Evolutionary conservation across 2,888 invertebrate species (phyloP).

Genomic region (Tetragnatha montana): DNA sequence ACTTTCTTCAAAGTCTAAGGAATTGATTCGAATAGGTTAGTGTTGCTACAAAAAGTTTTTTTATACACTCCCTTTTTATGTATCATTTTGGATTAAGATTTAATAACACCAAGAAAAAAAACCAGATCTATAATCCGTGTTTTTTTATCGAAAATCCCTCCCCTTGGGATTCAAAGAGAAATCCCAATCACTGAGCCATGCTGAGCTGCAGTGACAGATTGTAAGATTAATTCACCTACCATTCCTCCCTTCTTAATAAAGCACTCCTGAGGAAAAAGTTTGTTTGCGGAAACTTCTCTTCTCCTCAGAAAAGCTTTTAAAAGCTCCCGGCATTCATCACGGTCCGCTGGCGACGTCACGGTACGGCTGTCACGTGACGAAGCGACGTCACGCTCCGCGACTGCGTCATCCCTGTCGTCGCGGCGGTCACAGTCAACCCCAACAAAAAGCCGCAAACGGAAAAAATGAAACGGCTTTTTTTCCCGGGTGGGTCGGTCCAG

Average conservation of each 20-base stretch:
- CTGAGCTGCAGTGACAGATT: background rate
- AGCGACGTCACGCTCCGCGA: slow-evolving; percentile 43
- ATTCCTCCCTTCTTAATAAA: slow-evolving; percentile 18
- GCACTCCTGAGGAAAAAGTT: slow-evolving; percentile 12
- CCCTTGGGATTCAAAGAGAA: no score
- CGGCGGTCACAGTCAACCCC: background rate
- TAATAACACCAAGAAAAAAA: no score
- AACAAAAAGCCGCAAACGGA: slow-evolving; percentile 36
- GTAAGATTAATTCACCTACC: background rate
- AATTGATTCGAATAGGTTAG: no score
- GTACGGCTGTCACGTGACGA: slow-evolving; percentile 55
- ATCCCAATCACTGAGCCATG: background rate
- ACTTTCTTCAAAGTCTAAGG: no score
- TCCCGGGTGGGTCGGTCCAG: background rate
- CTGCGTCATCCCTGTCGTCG: slow-evolving; percentile 1
- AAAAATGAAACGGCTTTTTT: background rate
- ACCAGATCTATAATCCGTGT: no score
- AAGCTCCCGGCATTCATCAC: slow-evolving; percentile 59
- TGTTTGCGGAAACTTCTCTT: background rate
- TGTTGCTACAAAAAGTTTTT: no score
- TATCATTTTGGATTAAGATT: no score
- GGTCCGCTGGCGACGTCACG: slow-evolving; percentile 57
- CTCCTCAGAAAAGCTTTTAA: slow-evolving; percentile 37
- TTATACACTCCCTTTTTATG: no score
- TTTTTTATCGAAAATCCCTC: no score